phyloP scores from a whole-genome alignment of 2,888 invertebrate genomes.

The Andrena hattorfiana region DNA sequence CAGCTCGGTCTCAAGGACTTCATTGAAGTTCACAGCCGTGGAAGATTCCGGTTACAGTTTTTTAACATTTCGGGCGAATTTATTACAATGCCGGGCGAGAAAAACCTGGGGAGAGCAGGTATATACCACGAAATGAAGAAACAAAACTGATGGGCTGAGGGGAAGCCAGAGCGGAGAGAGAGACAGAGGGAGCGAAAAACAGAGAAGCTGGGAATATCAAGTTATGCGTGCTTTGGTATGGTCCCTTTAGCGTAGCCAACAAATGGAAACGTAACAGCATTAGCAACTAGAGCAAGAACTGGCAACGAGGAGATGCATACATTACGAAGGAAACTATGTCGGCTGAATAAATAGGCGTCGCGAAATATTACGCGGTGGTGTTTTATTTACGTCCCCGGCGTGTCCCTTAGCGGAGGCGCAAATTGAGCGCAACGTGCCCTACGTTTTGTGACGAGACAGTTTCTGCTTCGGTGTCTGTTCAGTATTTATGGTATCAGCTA shows the following conservation, averaged over 20 bases:
- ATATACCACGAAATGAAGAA: conserved; percentile 34
- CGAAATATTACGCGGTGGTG: conserved; percentile 49
- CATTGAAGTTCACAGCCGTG: neutral
- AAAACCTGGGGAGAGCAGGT: conserved; percentile 2
- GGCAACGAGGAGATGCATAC: conserved; percentile 57
- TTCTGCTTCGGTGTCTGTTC: no score
- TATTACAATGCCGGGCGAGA: neutral
- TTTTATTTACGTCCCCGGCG: conserved; percentile 30
- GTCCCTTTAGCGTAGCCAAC: conserved; percentile 60
- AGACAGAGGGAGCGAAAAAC: conserved; percentile 2
- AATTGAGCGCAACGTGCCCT: no score
- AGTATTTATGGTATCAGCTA: no score
- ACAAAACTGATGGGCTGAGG: conserved; percentile 41
- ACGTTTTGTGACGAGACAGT: no score
- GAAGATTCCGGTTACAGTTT: neutral
- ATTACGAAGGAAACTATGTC: conserved; percentile 50
- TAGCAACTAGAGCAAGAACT: conserved; percentile 68
- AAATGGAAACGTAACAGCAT: conserved; percentile 68
- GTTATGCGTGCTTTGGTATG: conserved; percentile 54
- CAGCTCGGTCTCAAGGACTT: neutral
- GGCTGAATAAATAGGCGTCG: conserved; percentile 61
- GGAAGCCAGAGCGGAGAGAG: neutral
- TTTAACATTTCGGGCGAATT: conserved; percentile 11
- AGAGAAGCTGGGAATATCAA: conserved; percentile 49
- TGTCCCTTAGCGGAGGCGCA: neutral